phyloP scores from a whole-genome alignment of 2,797 vertebrate species.

The Periophthalmus magnuspinnatus region DNA sequence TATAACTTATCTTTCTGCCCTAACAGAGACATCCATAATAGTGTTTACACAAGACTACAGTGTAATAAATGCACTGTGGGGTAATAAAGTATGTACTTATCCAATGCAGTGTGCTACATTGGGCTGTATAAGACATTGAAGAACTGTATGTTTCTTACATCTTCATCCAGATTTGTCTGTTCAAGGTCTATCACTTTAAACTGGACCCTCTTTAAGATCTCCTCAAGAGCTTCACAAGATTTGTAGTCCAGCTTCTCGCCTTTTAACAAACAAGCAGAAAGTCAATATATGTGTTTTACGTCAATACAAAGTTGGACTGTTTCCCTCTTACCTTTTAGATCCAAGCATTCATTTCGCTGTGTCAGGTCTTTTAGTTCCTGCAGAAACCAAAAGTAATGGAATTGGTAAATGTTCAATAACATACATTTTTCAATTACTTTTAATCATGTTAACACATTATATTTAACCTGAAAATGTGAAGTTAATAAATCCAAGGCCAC shows the following conservation, averaged over 20 bases:
- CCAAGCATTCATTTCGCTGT: constrained; percentile 89
- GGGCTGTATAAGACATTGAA: background rate
- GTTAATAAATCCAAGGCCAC: too few species aligned
- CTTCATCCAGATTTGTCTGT: constrained; percentile 92
- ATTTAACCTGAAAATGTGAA: background rate
- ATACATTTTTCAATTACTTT: background rate
- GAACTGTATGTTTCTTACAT: constrained; percentile 77
- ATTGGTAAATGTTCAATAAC: constrained; percentile 14
- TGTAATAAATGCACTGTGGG: constrained; percentile 7
- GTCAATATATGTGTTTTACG: background rate
- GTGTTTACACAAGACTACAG: constrained; percentile 59
- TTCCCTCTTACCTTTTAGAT: constrained; percentile 86
- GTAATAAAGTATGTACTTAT: background rate
- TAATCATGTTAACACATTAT: background rate
- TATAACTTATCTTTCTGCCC: constrained; percentile 31
- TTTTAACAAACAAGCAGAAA: constrained; percentile 43
- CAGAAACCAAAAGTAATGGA: constrained; percentile 39
- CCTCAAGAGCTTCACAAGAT: constrained; percentile 91
- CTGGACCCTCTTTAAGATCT: constrained; percentile 93
- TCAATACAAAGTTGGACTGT: background rate
- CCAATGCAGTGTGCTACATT: background rate
- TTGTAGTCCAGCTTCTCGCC: constrained; percentile 93
- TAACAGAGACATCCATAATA: constrained; percentile 42
- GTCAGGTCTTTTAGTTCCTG: constrained; percentile 90
- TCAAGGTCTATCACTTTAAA: constrained; percentile 92